A percentile compares a stretch with the other conserved stretches of the same genome.
phyloP scores from a whole-genome alignment of 1,140 invertebrate genomes.

The Caerostris darwini region DNA sequence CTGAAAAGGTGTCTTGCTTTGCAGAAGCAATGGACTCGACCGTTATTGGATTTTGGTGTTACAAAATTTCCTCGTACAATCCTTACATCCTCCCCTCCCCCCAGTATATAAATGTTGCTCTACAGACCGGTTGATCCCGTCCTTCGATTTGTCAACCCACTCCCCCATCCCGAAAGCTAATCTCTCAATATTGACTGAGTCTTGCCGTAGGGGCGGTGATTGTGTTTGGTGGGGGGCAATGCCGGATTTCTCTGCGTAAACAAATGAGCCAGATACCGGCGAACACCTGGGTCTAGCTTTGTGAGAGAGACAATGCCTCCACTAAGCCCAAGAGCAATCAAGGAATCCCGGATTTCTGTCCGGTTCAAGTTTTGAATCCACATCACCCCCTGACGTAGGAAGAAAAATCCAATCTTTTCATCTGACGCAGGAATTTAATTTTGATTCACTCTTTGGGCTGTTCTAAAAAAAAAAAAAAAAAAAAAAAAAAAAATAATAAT shows the following conservation, averaged over 20 bases:
- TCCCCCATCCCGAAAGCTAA: slow-evolving; percentile 43
- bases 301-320: slow-evolving; percentile 5
- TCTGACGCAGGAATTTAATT: too few species aligned
- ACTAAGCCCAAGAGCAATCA: slow-evolving; percentile 65
- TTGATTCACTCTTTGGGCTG: too few species aligned
- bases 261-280: slow-evolving; percentile 56
- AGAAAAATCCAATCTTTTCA: background rate
- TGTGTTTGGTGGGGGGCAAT: slow-evolving; percentile 51
- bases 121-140: slow-evolving; percentile 29
- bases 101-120: slow-evolving; percentile 17
- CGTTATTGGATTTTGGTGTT: too few species aligned
- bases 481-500: too few species aligned
- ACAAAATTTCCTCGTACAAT: background rate
- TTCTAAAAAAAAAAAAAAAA: too few species aligned
- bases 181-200: slow-evolving; percentile 76
- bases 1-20: too few species aligned
- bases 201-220: slow-evolving; percentile 40
- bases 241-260: slow-evolving; percentile 58
- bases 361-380: background rate
- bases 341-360: slow-evolving; percentile 26
- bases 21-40: too few species aligned
- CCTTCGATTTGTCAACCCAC: slow-evolving; percentile 68
- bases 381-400: background rate
- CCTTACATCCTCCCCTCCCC: background rate
- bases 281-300: slow-evolving; percentile 68